A percentile compares a stretch with the other conserved stretches of the same genome.
Evolutionary conservation across 2,888 invertebrate genomes (phyloP).

Genomic region (Orgyia antiqua): DNA sequence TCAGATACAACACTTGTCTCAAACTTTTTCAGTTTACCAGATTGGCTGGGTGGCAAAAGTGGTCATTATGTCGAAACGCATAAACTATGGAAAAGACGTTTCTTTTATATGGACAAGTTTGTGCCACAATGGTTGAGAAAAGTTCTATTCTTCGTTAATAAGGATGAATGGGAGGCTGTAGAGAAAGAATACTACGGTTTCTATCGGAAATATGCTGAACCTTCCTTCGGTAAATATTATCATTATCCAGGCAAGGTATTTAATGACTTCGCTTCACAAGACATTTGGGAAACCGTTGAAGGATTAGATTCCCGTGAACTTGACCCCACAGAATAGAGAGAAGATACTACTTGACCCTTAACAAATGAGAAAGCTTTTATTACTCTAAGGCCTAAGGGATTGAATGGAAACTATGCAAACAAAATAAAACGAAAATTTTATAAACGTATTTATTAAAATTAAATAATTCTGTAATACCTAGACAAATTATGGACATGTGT

Average conservation of each 20-base stretch:
- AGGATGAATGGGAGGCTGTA: constrained; percentile 19
- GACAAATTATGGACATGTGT: too few species aligned
- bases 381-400: too few species aligned
- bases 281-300: neutral
- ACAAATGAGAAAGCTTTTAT: too few species aligned
- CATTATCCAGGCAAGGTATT: constrained; percentile 15
- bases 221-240: constrained; percentile 18
- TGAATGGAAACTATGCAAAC: too few species aligned
- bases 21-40: constrained; percentile 8
- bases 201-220: constrained; percentile 12
- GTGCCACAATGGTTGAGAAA: constrained; percentile 20
- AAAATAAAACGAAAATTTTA: too few species aligned
- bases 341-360: too few species aligned
- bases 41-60: constrained; percentile 9
- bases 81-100: constrained; percentile 21
- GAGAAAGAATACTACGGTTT: constrained; percentile 14
- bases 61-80: constrained; percentile 12
- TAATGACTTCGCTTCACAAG: constrained; percentile 6
- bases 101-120: constrained; percentile 14
- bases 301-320: neutral
- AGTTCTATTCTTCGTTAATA: constrained; percentile 15
- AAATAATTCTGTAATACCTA: too few species aligned
- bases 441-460: too few species aligned
- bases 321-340: too few species aligned
- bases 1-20: too few species aligned